Evolutionary conservation across 2,113 vertebrate genomes (phyloP).

Genomic region (Triplophysa siluroides): DNA sequence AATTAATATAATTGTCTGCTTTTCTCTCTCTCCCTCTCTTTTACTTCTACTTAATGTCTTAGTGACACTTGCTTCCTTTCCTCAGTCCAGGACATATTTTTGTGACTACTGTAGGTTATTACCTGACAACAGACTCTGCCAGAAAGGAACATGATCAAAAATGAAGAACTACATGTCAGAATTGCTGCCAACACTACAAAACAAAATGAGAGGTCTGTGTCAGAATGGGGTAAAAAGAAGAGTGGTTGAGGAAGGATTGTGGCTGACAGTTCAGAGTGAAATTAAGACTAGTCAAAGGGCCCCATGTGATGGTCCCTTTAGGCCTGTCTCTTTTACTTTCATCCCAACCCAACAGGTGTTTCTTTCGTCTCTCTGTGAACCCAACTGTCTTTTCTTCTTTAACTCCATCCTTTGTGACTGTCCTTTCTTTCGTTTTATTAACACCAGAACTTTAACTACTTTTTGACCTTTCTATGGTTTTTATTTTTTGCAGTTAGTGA

Average conservation of each 20-base stretch:
- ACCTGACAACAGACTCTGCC: constrained; percentile 89
- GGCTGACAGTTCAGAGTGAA: constrained; percentile 72
- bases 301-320: constrained; percentile 75
- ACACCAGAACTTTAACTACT: background rate
- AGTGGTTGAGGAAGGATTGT: constrained; percentile 71
- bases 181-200: constrained; percentile 83
- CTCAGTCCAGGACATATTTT: constrained; percentile 76
- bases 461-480: background rate
- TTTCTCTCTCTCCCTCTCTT: constrained; percentile 63
- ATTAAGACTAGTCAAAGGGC: constrained; percentile 70
- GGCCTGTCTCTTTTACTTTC: constrained; percentile 52
- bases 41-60: constrained; percentile 65
- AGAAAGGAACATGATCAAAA: constrained; percentile 97
- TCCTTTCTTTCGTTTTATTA: constrained; percentile 16
- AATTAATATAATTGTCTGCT: constrained; percentile 44
- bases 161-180: constrained; percentile 96
- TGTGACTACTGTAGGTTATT: constrained; percentile 81
- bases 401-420: constrained; percentile 11
- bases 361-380: constrained; percentile 71
- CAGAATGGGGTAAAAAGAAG: constrained; percentile 70
- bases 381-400: background rate
- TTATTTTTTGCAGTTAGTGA: background rate
- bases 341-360: constrained; percentile 83
- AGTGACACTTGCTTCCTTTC: constrained; percentile 93
- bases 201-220: constrained; percentile 65